A percentile compares a stretch with the other conserved stretches of the same genome.
Conservation (phyloP, 2,888 invertebrate species). For the Margaritifera margaritifera region DNA sequence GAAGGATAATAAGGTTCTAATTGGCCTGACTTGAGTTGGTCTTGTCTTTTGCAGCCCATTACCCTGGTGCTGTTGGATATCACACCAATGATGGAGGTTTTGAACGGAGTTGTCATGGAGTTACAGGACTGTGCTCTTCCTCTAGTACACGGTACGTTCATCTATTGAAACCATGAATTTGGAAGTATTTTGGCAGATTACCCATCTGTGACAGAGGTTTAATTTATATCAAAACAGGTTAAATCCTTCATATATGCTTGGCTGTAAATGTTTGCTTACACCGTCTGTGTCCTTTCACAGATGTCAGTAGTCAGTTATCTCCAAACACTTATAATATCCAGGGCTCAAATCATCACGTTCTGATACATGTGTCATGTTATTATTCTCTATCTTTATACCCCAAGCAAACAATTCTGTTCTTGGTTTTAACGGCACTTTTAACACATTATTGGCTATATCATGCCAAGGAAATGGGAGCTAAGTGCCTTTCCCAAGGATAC, state of each 20-base stretch:
- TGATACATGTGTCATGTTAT: too few species aligned
- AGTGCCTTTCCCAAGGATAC: too few species aligned
- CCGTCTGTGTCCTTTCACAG: too few species aligned
- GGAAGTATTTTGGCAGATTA: not conserved
- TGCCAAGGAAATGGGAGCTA: too few species aligned
- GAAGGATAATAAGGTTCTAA: too few species aligned
- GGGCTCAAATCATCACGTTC: too few species aligned
- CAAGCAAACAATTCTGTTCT: too few species aligned
- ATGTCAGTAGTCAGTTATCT: too few species aligned
- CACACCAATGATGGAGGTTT: constrained; percentile 93
- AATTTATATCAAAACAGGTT: not conserved
- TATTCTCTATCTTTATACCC: too few species aligned
- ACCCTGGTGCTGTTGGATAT: constrained; percentile 95
- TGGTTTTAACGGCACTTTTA: too few species aligned
- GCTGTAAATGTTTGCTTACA: constrained; percentile 1
- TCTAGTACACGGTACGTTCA: constrained; percentile 80
- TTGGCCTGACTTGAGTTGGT: not conserved
- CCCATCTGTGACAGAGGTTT: not conserved
- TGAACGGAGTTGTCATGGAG: constrained; percentile 99
- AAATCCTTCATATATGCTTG: not conserved
- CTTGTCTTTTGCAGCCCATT: constrained; percentile 77
- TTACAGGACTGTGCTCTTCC: constrained; percentile 95
- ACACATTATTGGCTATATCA: too few species aligned
- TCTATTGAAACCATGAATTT: not conserved
- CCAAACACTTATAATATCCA: too few species aligned